Conservation (phyloP, 2,888 invertebrate genomes). For the Acronicta alni region DNA sequence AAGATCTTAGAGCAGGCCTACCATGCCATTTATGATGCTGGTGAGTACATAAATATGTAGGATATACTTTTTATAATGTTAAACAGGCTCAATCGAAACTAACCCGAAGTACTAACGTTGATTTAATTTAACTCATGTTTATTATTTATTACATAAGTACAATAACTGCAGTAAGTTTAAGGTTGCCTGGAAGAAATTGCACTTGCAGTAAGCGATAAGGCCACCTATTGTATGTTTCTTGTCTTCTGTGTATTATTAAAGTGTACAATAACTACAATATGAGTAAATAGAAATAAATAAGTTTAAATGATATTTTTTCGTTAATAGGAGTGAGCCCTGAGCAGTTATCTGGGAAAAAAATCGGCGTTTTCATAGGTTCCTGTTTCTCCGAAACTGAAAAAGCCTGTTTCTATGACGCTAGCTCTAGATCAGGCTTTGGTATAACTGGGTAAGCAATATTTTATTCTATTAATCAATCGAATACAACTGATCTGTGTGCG, state of each 20-base stretch:
- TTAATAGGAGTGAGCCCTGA: slow-evolving; percentile 90
- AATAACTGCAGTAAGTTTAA: too few species aligned
- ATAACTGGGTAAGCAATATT: slow-evolving; percentile 69
- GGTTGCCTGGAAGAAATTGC: too few species aligned
- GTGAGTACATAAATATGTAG: slow-evolving; percentile 56
- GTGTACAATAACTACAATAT: too few species aligned
- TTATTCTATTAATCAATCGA: background rate
- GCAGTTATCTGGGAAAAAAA: slow-evolving; percentile 85
- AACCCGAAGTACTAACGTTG: too few species aligned
- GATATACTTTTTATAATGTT: too few species aligned
- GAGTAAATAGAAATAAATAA: too few species aligned
- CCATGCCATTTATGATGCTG: slow-evolving; percentile 93
- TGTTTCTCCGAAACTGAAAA: slow-evolving; percentile 91
- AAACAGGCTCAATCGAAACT: too few species aligned
- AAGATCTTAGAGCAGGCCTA: slow-evolving; percentile 92
- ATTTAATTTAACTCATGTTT: too few species aligned
- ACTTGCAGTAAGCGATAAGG: too few species aligned
- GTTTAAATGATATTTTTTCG: slow-evolving; percentile 6
- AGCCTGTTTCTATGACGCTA: slow-evolving; percentile 73
- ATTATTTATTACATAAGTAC: too few species aligned
- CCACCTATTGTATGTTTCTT: too few species aligned
- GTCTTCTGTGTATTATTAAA: too few species aligned
- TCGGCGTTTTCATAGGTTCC: slow-evolving; percentile 80
- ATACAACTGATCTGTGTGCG: background rate
- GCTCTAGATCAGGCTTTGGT: slow-evolving; percentile 65